Evolutionary conservation across 2,113 vertebrate genomes (phyloP), one percentile per base, ranked within the genome.

Genomic region (Genyomyrus donnyi): DNA sequence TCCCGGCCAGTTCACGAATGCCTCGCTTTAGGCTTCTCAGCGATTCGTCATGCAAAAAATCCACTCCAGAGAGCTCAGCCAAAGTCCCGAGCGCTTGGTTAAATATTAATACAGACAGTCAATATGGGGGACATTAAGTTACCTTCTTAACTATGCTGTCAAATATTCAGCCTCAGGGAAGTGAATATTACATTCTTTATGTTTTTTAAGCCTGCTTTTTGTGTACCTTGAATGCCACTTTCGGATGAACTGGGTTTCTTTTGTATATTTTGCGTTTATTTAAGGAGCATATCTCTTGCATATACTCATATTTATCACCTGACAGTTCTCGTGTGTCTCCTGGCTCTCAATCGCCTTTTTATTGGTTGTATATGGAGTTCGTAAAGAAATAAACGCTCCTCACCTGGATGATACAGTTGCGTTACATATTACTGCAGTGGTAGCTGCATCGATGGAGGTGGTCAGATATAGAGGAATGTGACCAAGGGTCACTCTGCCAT

Each of bases 51-150:
- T 50, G 48, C 86, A 53, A 87, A 83, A 56, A 7, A 52, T 10
- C 35, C 42, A 15, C 53, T n/a, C 42, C 85, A 48, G 84, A 50
- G 84, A 27, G 49, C 84, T 49, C 53, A 90, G 49, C 50, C 70
- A 27, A 90, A 88, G 87, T 88, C 85, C 85, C 56, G 70, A 17
- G 45, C 50, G 53, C 15, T 74, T 15, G 77, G 86, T 93, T 92
- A 93, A 91, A 91, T 93, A 91, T 91, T 92, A 92, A 93, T 42
- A 45, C 52, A 10, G 58, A 87, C 93, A 94, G 87, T 93, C 66
- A 90, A 58, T 85, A 70, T 52, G 15, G 13, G 83, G 70, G 90
- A 66, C 5, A 91, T 88, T 90, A 50, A 92, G 9, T 87, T 92
- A 74, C 91, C 50, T 90, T 90, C 91, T 89, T 89, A 91, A 90